phyloP scores from a whole-genome alignment of 2,797 vertebrate genomes.

The Alcedo quadribrachys region DNA sequence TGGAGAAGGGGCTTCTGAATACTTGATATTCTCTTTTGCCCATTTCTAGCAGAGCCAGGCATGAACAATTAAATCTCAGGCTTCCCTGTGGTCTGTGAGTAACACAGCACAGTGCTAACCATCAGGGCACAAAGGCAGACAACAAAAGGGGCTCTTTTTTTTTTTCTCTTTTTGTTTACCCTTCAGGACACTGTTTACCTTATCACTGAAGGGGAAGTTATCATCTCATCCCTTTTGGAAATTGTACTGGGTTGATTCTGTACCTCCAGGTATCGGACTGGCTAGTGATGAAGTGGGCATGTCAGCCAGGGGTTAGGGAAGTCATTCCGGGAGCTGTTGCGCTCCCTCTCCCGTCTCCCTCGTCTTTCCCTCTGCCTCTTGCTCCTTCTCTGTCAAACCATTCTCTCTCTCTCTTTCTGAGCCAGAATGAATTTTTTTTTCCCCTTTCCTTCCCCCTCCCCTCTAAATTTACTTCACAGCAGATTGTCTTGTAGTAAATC shows the following conservation, averaged over 20 bases:
- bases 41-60: slow-evolving; percentile 72
- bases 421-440: slow-evolving; percentile 48
- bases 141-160: slow-evolving; percentile 70
- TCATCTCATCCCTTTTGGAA: slow-evolving; percentile 73
- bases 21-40: slow-evolving; percentile 56
- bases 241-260: slow-evolving; percentile 59
- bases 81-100: slow-evolving; percentile 81
- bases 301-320: slow-evolving; percentile 63
- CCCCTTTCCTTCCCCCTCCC: slow-evolving; percentile 61
- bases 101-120: slow-evolving; percentile 73
- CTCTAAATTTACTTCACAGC: slow-evolving; percentile 87
- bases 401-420: slow-evolving; percentile 46
- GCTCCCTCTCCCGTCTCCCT: slow-evolving; percentile 2
- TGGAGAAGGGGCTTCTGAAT: slow-evolving; percentile 66
- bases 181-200: slow-evolving; percentile 83
- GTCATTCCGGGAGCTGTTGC: slow-evolving; percentile 53
- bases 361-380: slow-evolving; percentile 59
- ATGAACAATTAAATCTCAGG: slow-evolving; percentile 78
- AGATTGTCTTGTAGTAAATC: slow-evolving; percentile 89
- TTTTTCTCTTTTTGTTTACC: slow-evolving; percentile 73
- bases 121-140: slow-evolving; percentile 76
- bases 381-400: slow-evolving; percentile 71
- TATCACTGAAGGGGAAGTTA: slow-evolving; percentile 76
- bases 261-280: slow-evolving; percentile 57
- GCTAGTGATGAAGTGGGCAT: slow-evolving; percentile 65